Percentiles rank a stretch among this genome's conserved stretches.
These are phyloP conservation scores for Neopipo cinnamomea DNA, from an alignment of 2,113 vertebrate species.

Conservation along the genomic window DNA sequence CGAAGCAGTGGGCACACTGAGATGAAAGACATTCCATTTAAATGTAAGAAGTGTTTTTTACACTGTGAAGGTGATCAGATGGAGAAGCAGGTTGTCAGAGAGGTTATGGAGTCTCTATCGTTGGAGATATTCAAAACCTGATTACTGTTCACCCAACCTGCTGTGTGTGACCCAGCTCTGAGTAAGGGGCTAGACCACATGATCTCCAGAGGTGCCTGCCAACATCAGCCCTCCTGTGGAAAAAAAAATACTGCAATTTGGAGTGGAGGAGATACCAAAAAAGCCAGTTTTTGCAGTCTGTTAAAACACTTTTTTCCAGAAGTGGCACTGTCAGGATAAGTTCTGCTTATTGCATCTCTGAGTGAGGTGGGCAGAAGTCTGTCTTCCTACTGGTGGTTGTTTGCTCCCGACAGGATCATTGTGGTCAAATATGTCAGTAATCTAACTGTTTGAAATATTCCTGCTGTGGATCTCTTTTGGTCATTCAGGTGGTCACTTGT, in stretches of 20 bases:
- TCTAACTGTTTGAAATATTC: background rate
- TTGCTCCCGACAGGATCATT: background rate
- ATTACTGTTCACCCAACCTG: background rate
- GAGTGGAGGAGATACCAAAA: background rate
- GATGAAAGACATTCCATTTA: background rate
- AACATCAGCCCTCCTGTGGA: background rate
- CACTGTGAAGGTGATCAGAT: background rate
- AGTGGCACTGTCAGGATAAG: background rate
- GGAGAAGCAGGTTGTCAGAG: background rate
- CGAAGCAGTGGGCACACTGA: background rate
- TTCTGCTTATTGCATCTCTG: background rate
- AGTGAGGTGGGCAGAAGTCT: background rate
- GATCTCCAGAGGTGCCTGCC: background rate
- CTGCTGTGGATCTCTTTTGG: background rate
- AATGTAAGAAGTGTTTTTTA: fast-evolving
- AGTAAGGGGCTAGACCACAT: background rate
- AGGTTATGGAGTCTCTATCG: background rate
- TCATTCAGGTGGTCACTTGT: background rate
- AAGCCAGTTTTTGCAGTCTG: background rate
- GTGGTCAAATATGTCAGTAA: fast-evolving
- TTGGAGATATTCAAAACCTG: background rate
- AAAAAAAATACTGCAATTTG: background rate
- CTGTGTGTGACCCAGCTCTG: background rate
- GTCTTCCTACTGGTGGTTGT: background rate
- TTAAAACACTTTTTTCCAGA: background rate